phyloP scores from a whole-genome alignment of 2,797 vertebrate genomes.

The Carcharodon carcharias region DNA sequence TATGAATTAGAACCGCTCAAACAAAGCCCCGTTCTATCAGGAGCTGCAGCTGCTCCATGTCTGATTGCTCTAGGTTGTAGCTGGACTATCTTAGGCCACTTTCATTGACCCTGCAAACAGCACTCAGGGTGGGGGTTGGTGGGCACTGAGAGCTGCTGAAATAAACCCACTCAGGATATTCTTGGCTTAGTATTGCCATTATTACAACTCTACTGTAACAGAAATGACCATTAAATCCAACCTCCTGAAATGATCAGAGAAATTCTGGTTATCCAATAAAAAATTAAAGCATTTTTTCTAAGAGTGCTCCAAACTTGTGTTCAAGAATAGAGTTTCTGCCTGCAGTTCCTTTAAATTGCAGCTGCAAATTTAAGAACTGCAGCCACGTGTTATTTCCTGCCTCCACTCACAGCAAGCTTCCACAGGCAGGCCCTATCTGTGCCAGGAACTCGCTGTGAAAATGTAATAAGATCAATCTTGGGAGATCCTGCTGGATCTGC shows the following conservation, averaged over 20 bases:
- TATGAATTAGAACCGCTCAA: conserved; percentile 21
- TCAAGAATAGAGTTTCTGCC: not conserved
- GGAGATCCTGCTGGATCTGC: not conserved
- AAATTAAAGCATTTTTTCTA: not conserved
- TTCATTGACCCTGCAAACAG: not conserved
- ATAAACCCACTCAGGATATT: not conserved
- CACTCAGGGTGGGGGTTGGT: not conserved
- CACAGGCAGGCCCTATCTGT: not conserved
- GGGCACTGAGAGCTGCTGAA: not conserved
- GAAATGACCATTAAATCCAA: not conserved
- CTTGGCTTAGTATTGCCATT: not conserved
- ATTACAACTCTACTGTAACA: not conserved
- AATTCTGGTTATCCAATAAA: not conserved
- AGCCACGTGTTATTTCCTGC: conserved; percentile 20
- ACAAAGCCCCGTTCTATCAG: conserved; percentile 15
- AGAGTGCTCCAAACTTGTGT: not conserved
- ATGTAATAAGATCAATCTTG: conserved; percentile 3
- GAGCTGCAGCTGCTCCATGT: not conserved
- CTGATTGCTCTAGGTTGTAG: not conserved
- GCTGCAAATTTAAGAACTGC: conserved; percentile 19
- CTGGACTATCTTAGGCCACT: not conserved
- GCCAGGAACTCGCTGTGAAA: not conserved
- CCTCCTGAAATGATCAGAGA: conserved; percentile 1
- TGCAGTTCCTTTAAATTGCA: conserved; percentile 4
- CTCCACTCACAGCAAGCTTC: conserved; percentile 10